phyloP scores from a whole-genome alignment of 53 echinoderm and acorn worm genomes.

The Luidia sarsii region DNA sequence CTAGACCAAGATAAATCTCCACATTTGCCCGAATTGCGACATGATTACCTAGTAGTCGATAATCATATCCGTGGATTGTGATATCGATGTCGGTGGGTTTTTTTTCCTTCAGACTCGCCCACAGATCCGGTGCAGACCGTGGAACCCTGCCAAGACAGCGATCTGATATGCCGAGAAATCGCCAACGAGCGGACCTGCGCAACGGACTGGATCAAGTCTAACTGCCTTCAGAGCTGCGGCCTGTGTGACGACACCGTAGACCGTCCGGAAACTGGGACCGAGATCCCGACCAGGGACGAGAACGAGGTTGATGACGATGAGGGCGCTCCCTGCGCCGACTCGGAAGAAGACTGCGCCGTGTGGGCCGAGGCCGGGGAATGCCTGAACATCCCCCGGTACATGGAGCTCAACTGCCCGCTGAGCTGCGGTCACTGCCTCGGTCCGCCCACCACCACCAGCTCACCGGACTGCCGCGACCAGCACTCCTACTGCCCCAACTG shows the following conservation, averaged over 20 bases:
- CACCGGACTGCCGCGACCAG: constrained; percentile 68
- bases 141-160: constrained; percentile 17
- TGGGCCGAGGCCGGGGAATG: constrained; percentile 47
- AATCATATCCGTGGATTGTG: too few relatives aligned
- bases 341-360: constrained; percentile 12
- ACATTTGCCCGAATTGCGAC: too few relatives aligned
- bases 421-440: constrained; percentile 32
- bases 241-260: neutral
- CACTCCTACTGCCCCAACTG: constrained; percentile 56
- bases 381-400: constrained; percentile 22
- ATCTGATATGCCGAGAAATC: constrained; percentile 5
- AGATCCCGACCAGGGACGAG: too few relatives aligned
- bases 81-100: too few relatives aligned
- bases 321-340: constrained; percentile 38
- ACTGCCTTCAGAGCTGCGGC: constrained; percentile 4
- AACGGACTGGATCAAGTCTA: neutral
- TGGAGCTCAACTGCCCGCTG: constrained; percentile 21
- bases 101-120: too few relatives aligned
- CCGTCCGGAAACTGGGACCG: neutral
- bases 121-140: too few relatives aligned
- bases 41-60: too few relatives aligned
- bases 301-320: neutral
- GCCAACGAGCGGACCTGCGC: neutral
- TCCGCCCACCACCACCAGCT: neutral
- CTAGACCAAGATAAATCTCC: too few relatives aligned